Evolutionary conservation across 1,140 invertebrate genomes (phyloP).

Genomic region (Pogonomyrmex barbatus): DNA sequence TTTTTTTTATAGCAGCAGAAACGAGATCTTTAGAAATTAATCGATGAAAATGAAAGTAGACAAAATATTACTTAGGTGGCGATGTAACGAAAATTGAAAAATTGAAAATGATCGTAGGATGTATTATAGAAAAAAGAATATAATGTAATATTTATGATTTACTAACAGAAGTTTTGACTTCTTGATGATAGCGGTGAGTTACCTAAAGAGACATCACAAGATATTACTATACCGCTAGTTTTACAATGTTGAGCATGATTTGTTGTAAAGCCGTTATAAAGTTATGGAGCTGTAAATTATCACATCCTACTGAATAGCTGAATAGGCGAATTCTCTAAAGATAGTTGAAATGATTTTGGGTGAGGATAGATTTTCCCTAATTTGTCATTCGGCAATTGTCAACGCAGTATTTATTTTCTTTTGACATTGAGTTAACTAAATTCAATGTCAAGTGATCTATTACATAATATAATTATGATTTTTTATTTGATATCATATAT

Average conservation of each 20-base stretch:
- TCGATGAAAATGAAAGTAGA: neutral
- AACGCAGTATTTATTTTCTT: neutral
- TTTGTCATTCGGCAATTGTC: neutral
- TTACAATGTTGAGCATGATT: slow-evolving; percentile 84
- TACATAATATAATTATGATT: slow-evolving; percentile 8
- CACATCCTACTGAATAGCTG: neutral
- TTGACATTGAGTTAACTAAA: neutral
- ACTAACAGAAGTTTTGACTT: slow-evolving; percentile 55
- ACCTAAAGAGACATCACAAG: slow-evolving; percentile 65
- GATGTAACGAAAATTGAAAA: neutral
- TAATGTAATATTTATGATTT: slow-evolving; percentile 42
- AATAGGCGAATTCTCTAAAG: neutral
- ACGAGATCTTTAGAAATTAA: neutral
- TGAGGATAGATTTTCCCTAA: slow-evolving; percentile 46
- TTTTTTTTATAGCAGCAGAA: neutral
- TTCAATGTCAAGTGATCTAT: slow-evolving; percentile 10
- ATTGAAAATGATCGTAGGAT: neutral
- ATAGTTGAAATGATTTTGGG: slow-evolving; percentile 29
- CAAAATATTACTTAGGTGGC: neutral
- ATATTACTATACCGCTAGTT: slow-evolving; percentile 80
- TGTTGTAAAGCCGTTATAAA: slow-evolving; percentile 81
- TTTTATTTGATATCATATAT: neutral
- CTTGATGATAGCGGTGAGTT: slow-evolving; percentile 58
- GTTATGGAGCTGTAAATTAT: slow-evolving; percentile 83
- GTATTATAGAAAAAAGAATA: slow-evolving; percentile 13